Percentiles rank a stretch among this genome's conserved stretches.
These are phyloP conservation scores for Coboldia fuscipes DNA, from an alignment of 1,140 invertebrate genomes.

Conservation along the genomic window DNA sequence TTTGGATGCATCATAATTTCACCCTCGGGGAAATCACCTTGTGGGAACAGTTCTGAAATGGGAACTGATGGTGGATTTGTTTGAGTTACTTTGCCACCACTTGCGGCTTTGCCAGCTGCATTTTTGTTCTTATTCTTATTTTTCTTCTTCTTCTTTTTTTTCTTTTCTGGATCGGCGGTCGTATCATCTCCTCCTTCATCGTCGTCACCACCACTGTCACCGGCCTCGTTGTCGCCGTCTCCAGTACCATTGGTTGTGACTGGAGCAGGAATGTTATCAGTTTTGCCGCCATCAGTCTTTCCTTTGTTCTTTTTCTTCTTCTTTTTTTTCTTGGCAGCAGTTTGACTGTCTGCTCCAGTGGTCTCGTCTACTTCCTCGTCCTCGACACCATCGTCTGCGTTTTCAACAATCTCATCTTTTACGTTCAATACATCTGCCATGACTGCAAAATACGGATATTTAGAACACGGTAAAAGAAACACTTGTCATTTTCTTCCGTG, in stretches of 20 bases:
- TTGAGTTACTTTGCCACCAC: constrained; percentile 30
- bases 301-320: constrained; percentile 54
- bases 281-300: constrained; percentile 4
- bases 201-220: constrained; percentile 11
- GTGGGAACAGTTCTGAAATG: constrained; percentile 62
- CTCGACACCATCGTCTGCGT: constrained; percentile 17
- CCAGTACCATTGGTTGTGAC: constrained; percentile 4
- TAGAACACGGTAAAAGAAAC: too few relatives aligned
- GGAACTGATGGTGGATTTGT: constrained; percentile 73
- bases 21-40: constrained; percentile 59
- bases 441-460: too few relatives aligned
- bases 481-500: too few relatives aligned
- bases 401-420: constrained; percentile 16
- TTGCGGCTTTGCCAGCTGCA: constrained; percentile 8
- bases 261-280: neutral
- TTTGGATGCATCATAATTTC: constrained; percentile 57
- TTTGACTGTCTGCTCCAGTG: constrained; percentile 26
- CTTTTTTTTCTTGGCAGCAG: constrained; percentile 45
- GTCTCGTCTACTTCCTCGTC: constrained; percentile 25
- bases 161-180: constrained; percentile 27
- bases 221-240: constrained; percentile 15
- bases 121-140: constrained; percentile 28
- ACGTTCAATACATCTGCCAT: constrained; percentile 21
- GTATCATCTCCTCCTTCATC: constrained; percentile 13
- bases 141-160: constrained; percentile 32